A percentile compares a stretch with the other conserved stretches of the same genome.
Evolutionary conservation across 2,797 vertebrate species (phyloP).

Genomic region (Tiaroga cobitis): DNA sequence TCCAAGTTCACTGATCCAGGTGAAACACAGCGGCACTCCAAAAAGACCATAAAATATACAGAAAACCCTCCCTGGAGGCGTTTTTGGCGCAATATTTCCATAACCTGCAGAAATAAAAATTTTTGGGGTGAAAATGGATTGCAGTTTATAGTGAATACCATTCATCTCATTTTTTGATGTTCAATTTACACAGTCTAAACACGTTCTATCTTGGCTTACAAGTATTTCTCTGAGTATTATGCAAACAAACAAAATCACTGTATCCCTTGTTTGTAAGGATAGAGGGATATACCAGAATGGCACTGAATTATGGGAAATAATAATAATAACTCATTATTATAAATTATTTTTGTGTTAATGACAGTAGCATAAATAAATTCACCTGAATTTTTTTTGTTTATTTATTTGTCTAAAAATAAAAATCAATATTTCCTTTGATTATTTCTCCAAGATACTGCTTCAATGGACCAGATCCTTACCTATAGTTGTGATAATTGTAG

Average conservation of each 20-base stretch:
- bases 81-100: conserved; percentile 97
- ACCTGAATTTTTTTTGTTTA: not conserved
- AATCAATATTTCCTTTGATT: not conserved
- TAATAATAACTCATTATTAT: not conserved
- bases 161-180: not conserved
- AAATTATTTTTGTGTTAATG: not conserved
- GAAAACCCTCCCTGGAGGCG: conserved; percentile 88
- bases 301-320: not conserved
- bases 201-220: not conserved
- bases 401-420: not conserved
- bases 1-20: conserved; percentile 97
- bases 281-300: not conserved
- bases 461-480: conserved; percentile 74
- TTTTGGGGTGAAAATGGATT: not conserved
- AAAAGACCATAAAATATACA: conserved; percentile 99
- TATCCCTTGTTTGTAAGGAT: not conserved
- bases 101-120: conserved; percentile 77
- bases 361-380: not conserved
- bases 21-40: conserved; percentile 94
- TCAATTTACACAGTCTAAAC: conserved; percentile 16
- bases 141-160: conserved; percentile 16
- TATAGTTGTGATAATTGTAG: conserved; percentile 97
- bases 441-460: not conserved
- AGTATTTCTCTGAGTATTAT: not conserved
- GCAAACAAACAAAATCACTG: not conserved